Base-by-base conservation (phyloP, 2,113 vertebrate species). In the Carassius auratus region DNA sequence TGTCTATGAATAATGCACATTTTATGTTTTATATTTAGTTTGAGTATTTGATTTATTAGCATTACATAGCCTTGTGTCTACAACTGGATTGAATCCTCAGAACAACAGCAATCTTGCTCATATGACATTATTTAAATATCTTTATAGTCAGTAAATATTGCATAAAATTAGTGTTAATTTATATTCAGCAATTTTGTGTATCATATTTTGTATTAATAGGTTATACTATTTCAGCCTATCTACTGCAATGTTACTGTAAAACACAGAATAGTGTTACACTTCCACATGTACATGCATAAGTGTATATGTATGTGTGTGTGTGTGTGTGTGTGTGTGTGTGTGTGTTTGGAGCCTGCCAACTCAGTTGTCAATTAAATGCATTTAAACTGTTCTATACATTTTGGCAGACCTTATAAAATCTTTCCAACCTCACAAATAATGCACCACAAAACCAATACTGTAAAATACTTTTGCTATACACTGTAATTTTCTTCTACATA, bases 391-490 rank as follows among this genome's bases (percentile, higher is more conserved):
- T 19, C 55, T 61, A 79, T 59, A 79, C 62, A 59, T 38, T 42
- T 52, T 33, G 10, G 79, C 17, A 81, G 80, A 82, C 80, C 64
- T 52, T 52, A 36, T 69, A 69, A 55, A 82, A 82, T 68, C 64
- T 26, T 81, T 68, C 26, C 79, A 81, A 61, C 15, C n/a, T 50
- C 30, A 69, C 15, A 82, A 36, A 82, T 69, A 82, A 61, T 61
- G 55, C 19, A 62, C 76, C 76, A 42, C 76, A 79, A 79, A 59
- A 59, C 57, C 33, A n/a, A 61, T 42, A 61, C 33, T 55, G 50
- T 55, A 76, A 79, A 36, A 59, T 15, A 4, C 23, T 19, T 77
- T 17, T 6, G 9, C 14, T 5, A 10, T 77, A 33, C 13, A 30
- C 75, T 4, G 50, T 26, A 21, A 36, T 36, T 77, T 75, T 75